These are phyloP conservation scores for Siderastrea radians DNA, from an alignment of 92 coral and sea anemone genomes.

Conservation along the genomic window DNA sequence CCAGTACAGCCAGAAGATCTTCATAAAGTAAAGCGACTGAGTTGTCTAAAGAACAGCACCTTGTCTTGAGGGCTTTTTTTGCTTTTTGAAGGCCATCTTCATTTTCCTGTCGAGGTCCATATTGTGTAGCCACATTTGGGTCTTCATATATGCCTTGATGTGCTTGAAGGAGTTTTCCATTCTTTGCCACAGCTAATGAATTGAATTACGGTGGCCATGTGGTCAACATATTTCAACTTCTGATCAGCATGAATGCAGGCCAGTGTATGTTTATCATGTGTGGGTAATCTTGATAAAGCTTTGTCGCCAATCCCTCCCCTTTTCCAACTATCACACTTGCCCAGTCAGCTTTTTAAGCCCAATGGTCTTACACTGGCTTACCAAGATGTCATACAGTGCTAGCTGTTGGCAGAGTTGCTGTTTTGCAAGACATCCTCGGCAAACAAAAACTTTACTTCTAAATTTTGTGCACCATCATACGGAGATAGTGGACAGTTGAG, in stretches of 20 bases:
- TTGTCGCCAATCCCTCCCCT: too few species aligned
- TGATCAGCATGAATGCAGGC: slow-evolving; percentile 45
- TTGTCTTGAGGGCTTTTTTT: slow-evolving; percentile 46
- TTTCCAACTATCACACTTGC: too few species aligned
- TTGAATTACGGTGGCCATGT: slow-evolving; percentile 32
- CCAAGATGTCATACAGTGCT: too few species aligned
- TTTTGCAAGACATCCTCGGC: too few species aligned
- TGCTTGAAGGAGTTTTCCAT: slow-evolving; percentile 43
- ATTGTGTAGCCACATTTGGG: slow-evolving; percentile 28
- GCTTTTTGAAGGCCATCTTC: slow-evolving; percentile 31
- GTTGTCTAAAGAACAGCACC: slow-evolving; percentile 39
- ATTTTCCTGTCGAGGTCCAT: slow-evolving; percentile 25
- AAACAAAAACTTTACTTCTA: too few species aligned
- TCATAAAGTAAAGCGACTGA: slow-evolving; percentile 37
- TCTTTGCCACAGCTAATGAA: slow-evolving; percentile 42
- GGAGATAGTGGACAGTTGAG: too few species aligned
- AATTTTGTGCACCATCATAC: too few species aligned
- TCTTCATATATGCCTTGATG: slow-evolving; percentile 37
- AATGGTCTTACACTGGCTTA: too few species aligned
- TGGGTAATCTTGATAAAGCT: slow-evolving; percentile 13
- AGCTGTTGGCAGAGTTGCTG: too few species aligned
- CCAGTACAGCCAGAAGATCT: slow-evolving; percentile 29
- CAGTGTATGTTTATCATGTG: slow-evolving; percentile 44
- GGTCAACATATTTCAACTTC: slow-evolving; percentile 27
- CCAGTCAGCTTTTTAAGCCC: background rate